Conservation (phyloP, 2,888 invertebrate genomes). For the Petrolisthes manimaculis region DNA sequence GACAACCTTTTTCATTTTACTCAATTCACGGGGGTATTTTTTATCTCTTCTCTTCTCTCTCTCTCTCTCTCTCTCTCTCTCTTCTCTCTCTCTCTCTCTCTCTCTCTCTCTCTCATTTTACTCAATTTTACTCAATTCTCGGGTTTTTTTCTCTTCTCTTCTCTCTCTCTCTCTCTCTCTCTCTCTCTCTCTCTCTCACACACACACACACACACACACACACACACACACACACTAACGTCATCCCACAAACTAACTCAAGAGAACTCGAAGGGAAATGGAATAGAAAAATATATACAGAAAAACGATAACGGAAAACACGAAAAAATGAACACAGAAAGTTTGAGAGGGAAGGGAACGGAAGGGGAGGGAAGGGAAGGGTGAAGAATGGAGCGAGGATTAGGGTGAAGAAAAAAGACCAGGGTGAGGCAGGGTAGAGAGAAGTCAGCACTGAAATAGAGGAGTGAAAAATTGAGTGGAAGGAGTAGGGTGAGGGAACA, state of each 20-base stretch:
- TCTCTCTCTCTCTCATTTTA: not conserved
- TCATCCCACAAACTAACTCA: not conserved
- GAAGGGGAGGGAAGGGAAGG: not conserved
- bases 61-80: not conserved
- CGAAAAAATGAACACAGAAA: not conserved
- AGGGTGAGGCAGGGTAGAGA: not conserved
- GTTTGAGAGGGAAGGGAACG: not conserved
- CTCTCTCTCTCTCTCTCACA: not conserved
- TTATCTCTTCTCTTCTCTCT: not conserved
- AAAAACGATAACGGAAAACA: not conserved
- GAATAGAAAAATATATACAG: not conserved
- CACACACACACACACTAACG: not conserved
- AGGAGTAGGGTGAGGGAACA: not conserved
- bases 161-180: not conserved
- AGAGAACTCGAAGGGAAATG: not conserved
- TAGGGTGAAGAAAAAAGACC: not conserved
- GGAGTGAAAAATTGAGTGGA: not conserved
- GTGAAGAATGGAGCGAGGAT: slow-evolving; percentile 6
- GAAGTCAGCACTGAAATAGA: not conserved
- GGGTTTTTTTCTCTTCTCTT: not conserved
- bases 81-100: slow-evolving; percentile 12
- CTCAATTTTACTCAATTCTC: not conserved
- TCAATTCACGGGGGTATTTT: not conserved
- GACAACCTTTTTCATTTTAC: not conserved
- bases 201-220: slow-evolving; percentile 14